Evolutionary conservation across 2,888 invertebrate species (phyloP).

Genomic region (Drosophila parthenogenetica): DNA sequence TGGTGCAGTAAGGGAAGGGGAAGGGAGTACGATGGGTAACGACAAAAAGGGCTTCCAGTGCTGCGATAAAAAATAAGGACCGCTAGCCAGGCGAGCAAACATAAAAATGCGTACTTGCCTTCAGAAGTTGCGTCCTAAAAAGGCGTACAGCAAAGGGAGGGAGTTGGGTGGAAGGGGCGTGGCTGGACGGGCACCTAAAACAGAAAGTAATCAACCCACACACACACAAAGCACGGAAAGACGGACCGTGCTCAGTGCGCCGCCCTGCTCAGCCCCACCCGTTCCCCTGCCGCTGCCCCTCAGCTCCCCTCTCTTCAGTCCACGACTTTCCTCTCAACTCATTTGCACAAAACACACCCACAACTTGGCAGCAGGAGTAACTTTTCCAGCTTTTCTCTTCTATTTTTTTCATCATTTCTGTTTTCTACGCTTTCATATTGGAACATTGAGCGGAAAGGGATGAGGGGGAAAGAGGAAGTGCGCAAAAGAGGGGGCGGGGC

Average conservation of each 20-base stretch:
- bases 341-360: slow-evolving; percentile 80
- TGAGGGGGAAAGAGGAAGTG: not conserved
- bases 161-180: slow-evolving; percentile 27
- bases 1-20: not conserved
- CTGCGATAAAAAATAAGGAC: slow-evolving; percentile 71
- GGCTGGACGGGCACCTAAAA: slow-evolving; percentile 73
- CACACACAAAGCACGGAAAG: slow-evolving; percentile 20
- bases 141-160: slow-evolving; percentile 11
- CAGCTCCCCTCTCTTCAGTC: not conserved
- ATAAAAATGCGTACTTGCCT: slow-evolving; percentile 79
- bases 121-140: slow-evolving; percentile 63
- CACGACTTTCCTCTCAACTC: slow-evolving; percentile 50
- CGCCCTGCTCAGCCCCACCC: not conserved
- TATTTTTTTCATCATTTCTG: slow-evolving; percentile 63
- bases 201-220: slow-evolving; percentile 80
- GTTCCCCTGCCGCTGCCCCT: not conserved
- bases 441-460: slow-evolving; percentile 20
- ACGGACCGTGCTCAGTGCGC: no score
- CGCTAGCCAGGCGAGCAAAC: slow-evolving; percentile 78
- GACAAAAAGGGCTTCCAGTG: slow-evolving; percentile 54
- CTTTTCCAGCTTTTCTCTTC: slow-evolving; percentile 57
- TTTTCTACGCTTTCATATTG: slow-evolving; percentile 66
- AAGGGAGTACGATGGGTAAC: not conserved
- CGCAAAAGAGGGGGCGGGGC: slow-evolving; percentile 12
- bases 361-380: slow-evolving; percentile 75